phyloP scores from a whole-genome alignment of 2,888 invertebrate species.

The Tiliacea citrago region DNA sequence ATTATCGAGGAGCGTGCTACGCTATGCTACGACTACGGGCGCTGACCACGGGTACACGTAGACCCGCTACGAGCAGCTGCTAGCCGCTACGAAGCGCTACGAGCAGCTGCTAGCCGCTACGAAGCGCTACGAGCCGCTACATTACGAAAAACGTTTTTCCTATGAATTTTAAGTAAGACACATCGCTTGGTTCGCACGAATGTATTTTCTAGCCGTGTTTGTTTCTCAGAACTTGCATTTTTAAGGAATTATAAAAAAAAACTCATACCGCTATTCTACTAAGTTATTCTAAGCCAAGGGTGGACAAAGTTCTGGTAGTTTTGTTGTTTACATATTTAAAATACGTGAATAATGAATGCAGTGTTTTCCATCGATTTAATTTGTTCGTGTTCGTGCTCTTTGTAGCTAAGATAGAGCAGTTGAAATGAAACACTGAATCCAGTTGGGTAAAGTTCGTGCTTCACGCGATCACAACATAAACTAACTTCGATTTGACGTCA shows the following conservation, averaged over 20 bases:
- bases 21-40: background rate
- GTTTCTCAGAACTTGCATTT: background rate
- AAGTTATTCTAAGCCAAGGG: background rate
- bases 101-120: conserved; percentile 24
- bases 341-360: background rate
- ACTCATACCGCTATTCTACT: background rate
- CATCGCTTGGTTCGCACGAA: background rate
- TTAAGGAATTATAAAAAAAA: background rate
- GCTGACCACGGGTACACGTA: background rate
- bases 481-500: conserved; percentile 74
- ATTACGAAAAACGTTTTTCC: conserved; percentile 3
- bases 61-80: conserved; percentile 12
- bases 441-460: conserved; percentile 70
- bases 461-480: conserved; percentile 77
- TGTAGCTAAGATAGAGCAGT: conserved; percentile 65
- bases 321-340: background rate
- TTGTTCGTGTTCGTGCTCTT: conserved; percentile 23
- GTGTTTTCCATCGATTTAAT: conserved; percentile 22
- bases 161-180: conserved; percentile 13
- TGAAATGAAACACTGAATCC: conserved; percentile 62
- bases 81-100: conserved; percentile 27
- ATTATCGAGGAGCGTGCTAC: background rate
- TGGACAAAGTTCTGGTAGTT: background rate
- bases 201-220: background rate
- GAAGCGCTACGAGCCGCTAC: conserved; percentile 14